These are phyloP conservation scores for Laticauda laticaudata DNA, from an alignment of 2,113 vertebrate genomes.

Conservation along the genomic window DNA sequence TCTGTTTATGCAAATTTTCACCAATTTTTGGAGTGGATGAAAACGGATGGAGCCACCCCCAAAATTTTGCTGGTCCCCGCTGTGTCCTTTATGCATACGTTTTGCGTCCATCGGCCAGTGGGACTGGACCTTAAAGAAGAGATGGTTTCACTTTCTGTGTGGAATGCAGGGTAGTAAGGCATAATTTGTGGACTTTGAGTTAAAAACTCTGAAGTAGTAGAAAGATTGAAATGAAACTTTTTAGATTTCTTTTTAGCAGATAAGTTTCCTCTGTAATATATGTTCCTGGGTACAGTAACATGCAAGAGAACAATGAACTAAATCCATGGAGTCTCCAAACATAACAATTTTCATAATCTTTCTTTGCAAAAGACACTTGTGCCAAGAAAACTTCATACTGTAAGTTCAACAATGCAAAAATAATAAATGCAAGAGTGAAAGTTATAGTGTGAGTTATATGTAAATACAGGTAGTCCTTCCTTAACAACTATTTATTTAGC, in stretches of 20 bases:
- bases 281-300: too few relatives aligned
- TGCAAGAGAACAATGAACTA: neutral
- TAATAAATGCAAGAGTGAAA: neutral
- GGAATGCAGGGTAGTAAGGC: neutral
- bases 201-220: neutral
- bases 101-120: too few relatives aligned
- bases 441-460: neutral
- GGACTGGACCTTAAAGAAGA: neutral
- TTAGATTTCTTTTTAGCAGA: constrained; percentile 4
- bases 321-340: neutral
- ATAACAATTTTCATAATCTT: neutral
- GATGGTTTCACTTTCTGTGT: constrained; percentile 5
- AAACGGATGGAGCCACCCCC: too few relatives aligned
- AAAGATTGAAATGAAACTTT: neutral
- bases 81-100: too few relatives aligned
- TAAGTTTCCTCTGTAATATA: neutral
- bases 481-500: neutral
- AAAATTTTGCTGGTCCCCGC: too few relatives aligned
- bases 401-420: neutral
- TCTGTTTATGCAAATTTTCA: too few relatives aligned
- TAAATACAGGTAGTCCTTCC: neutral
- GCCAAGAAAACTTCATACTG: neutral
- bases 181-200: neutral
- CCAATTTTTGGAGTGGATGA: too few relatives aligned
- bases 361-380: neutral